Conservation (phyloP, 1,140 invertebrate species). For the Fragariocoptes setiger region DNA sequence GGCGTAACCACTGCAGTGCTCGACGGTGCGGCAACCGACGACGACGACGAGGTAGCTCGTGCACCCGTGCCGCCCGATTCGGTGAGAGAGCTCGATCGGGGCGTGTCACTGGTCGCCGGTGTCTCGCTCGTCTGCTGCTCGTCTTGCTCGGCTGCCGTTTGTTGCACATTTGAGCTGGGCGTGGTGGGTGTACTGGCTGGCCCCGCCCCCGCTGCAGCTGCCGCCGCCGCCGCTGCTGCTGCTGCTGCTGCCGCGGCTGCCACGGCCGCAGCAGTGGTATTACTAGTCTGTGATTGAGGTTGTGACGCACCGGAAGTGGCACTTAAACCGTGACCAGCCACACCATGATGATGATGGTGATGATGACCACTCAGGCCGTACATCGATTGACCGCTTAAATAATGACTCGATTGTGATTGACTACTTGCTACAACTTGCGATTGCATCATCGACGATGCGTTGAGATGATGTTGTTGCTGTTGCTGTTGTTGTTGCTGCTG, state of each 20-base stretch:
- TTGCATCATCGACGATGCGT: not conserved
- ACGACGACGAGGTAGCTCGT: slow-evolving; percentile 5
- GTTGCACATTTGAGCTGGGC: slow-evolving; percentile 2
- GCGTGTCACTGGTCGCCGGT: slow-evolving; percentile 1
- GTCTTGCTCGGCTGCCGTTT: not conserved
- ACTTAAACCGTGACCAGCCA: not conserved
- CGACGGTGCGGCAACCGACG: slow-evolving; percentile 3
- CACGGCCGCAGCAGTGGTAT: not conserved
- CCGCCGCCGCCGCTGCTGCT: slow-evolving; percentile 4
- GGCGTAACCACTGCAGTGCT: not conserved
- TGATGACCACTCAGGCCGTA: too few species aligned
- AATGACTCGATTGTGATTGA: too few species aligned
- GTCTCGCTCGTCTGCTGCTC: not conserved
- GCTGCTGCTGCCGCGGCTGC: not conserved
- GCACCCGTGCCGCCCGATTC: slow-evolving; percentile 7
- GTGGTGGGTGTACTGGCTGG: slow-evolving; percentile 1
- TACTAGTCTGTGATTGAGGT: too few species aligned
- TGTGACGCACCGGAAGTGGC: not conserved
- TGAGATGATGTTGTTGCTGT: slow-evolving; percentile 1
- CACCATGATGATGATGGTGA: too few species aligned
- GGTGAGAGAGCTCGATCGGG: slow-evolving; percentile 6
- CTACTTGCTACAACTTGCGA: too few species aligned
- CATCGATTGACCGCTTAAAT: too few species aligned
- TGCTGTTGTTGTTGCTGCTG: slow-evolving; percentile 1
- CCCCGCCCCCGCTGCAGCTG: slow-evolving; percentile 3